phyloP scores from a whole-genome alignment of 2,113 vertebrate species.

The Anhinga rufa region DNA sequence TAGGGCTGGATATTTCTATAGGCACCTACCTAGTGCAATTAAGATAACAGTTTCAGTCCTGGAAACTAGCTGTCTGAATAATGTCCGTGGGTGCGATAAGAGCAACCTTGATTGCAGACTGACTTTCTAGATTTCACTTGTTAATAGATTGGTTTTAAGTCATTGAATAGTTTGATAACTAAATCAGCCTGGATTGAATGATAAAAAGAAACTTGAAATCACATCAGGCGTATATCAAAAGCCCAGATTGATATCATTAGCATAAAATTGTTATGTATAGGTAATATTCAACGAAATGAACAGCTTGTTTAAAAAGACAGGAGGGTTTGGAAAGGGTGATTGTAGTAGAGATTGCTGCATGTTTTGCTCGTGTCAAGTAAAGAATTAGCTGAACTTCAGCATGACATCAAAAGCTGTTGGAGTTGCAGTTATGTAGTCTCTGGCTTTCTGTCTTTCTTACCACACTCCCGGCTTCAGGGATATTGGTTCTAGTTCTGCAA shows the following conservation, averaged over 20 bases:
- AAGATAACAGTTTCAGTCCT: neutral
- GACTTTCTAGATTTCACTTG: neutral
- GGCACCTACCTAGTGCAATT: neutral
- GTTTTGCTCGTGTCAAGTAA: neutral
- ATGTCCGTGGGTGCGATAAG: neutral
- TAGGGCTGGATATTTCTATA: neutral
- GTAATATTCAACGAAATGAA: neutral
- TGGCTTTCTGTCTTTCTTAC: neutral
- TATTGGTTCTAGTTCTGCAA: neutral
- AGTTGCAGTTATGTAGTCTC: accelerated
- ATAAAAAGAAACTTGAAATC: neutral
- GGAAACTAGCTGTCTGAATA: neutral
- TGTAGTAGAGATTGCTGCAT: neutral
- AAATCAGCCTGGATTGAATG: neutral
- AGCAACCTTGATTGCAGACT: neutral
- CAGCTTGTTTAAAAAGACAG: neutral
- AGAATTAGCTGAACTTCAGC: neutral
- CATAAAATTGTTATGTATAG: neutral
- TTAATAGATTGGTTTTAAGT: neutral
- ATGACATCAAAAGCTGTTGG: neutral
- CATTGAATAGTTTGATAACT: neutral
- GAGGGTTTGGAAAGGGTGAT: neutral
- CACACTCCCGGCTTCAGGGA: neutral
- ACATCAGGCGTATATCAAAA: neutral
- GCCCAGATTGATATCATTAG: neutral